phyloP scores from a whole-genome alignment of 2,113 vertebrate genomes.

The Rhineura floridana region DNA sequence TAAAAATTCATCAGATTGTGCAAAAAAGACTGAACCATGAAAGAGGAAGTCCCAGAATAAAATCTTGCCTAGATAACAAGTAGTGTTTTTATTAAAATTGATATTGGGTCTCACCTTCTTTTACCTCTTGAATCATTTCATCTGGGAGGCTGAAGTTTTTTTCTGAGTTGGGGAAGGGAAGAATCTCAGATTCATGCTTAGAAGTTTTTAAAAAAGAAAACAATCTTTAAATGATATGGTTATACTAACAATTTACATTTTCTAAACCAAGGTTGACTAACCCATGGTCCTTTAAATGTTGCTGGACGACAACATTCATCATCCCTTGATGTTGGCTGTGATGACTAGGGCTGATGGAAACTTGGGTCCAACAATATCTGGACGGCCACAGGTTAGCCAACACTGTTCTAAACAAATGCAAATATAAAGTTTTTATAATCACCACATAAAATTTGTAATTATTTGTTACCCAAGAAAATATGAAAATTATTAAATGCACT shows the following conservation, averaged over 20 bases:
- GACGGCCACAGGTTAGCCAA: too few species aligned
- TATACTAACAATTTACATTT: slow-evolving; percentile 8
- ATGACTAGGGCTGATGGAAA: too few species aligned
- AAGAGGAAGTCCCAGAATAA: not conserved
- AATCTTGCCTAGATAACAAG: not conserved
- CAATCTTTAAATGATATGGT: slow-evolving; percentile 23
- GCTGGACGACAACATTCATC: too few species aligned
- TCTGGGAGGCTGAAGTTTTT: slow-evolving; percentile 95
- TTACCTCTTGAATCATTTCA: slow-evolving; percentile 96
- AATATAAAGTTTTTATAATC: not conserved
- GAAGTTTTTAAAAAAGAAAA: slow-evolving; percentile 22
- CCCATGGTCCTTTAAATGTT: too few species aligned
- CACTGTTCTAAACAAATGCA: slow-evolving; percentile 4
- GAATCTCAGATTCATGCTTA: slow-evolving; percentile 96
- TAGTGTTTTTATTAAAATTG: not conserved
- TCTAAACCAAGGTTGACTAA: too few species aligned
- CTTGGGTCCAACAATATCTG: too few species aligned
- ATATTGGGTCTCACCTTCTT: slow-evolving; percentile 85
- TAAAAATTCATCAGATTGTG: not conserved
- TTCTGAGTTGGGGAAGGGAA: slow-evolving; percentile 94
- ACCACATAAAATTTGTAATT: not conserved
- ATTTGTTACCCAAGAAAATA: not conserved
- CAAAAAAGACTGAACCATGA: not conserved
- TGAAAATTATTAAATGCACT: not conserved
- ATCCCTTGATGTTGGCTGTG: too few species aligned